A percentile compares a stretch with the other conserved stretches of the same genome.
Conservation (phyloP, 2,888 invertebrate species). For the Quadroppia sp. region DNA sequence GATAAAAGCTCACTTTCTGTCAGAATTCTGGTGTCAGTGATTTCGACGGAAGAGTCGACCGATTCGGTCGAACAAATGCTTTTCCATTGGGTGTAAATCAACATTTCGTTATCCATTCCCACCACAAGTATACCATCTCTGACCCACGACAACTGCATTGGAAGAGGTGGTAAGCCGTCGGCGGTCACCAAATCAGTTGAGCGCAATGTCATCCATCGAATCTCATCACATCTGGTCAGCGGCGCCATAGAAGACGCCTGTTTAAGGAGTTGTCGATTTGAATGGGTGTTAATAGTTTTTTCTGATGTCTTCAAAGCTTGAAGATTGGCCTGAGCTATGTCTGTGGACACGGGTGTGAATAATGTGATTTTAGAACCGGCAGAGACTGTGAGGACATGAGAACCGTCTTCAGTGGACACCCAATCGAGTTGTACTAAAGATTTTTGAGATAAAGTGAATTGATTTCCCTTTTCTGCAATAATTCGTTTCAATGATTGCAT, state of each 20-base stretch:
- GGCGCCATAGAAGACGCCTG: slow-evolving; percentile 88
- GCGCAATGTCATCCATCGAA: slow-evolving; percentile 92
- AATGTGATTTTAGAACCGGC: slow-evolving; percentile 88
- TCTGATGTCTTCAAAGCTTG: slow-evolving; percentile 59
- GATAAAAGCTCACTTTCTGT: slow-evolving; percentile 50
- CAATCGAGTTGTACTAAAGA: slow-evolving; percentile 94
- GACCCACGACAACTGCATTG: slow-evolving; percentile 99
- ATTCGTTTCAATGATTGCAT: slow-evolving; percentile 78
- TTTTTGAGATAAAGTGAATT: slow-evolving; percentile 82
- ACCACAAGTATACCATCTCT: slow-evolving; percentile 95
- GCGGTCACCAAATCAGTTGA: slow-evolving; percentile 86
- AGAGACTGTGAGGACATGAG: slow-evolving; percentile 92
- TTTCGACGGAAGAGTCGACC: slow-evolving; percentile 26
- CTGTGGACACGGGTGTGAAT: slow-evolving; percentile 88
- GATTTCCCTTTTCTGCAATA: slow-evolving; percentile 85
- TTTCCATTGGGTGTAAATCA: slow-evolving; percentile 95
- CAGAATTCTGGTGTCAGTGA: slow-evolving; percentile 49
- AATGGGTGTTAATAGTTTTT: slow-evolving; percentile 52
- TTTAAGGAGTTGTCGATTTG: slow-evolving; percentile 75
- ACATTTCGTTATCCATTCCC: slow-evolving; percentile 99
- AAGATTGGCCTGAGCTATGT: slow-evolving; percentile 88
- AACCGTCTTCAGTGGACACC: slow-evolving; percentile 99
- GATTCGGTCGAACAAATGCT: background rate
- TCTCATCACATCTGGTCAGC: slow-evolving; percentile 76
- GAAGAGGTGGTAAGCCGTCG: slow-evolving; percentile 90